A percentile compares a stretch with the other conserved stretches of the same genome.
These are phyloP conservation scores for Pecten maximus DNA, from an alignment of 2,888 invertebrate species.

Conservation along the genomic window DNA sequence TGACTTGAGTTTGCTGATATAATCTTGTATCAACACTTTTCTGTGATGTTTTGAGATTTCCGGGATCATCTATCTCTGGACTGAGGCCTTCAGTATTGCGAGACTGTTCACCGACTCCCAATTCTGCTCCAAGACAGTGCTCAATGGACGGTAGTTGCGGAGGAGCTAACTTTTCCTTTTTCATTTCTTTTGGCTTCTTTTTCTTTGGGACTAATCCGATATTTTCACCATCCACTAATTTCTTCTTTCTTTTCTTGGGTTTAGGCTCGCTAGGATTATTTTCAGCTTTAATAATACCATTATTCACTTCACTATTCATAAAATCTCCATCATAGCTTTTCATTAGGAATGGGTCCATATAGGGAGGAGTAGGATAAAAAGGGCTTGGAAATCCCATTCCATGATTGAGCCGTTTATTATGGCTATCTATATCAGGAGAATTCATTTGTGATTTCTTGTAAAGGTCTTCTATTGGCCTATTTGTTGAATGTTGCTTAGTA, in stretches of 20 bases:
- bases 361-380: neutral
- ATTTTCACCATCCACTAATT: neutral
- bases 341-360: constrained; percentile 13
- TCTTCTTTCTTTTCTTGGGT: neutral
- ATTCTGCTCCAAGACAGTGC: neutral
- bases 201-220: neutral
- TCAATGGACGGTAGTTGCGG: constrained; percentile 26
- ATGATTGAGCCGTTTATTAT: neutral
- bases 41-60: neutral
- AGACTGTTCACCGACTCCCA: neutral
- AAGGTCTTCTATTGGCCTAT: neutral
- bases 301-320: neutral
- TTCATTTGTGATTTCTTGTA: neutral
- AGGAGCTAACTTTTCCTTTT: neutral
- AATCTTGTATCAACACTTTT: neutral
- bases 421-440: neutral
- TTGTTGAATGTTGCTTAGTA: constrained; percentile 17
- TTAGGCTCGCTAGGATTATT: neutral
- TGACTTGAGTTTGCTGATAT: neutral
- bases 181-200: neutral
- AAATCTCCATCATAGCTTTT: neutral
- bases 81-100: constrained; percentile 8
- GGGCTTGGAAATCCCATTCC: neutral
- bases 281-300: neutral
- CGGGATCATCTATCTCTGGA: neutral